Evolutionary conservation across 2,888 invertebrate genomes (phyloP), one percentile per base, ranked within the genome.

Genomic region (Agriopis leucophaearia): DNA sequence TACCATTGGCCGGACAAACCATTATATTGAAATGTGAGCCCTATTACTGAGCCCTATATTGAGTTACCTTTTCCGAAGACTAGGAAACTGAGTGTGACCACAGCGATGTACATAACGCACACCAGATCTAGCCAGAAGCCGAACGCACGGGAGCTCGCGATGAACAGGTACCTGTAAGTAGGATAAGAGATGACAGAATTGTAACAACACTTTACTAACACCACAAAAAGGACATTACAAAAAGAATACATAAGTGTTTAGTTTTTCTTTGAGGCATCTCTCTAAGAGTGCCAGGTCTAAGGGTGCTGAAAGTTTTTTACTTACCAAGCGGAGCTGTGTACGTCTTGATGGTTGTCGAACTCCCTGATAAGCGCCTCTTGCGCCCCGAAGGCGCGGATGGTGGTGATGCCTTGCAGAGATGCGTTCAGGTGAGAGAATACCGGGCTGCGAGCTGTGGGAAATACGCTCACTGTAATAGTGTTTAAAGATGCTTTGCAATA

Each of bases 371-470:
- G 95, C 27, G 96, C 95, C 62, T 96, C 95, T 83, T 98, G 97
- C 0, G 97, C 97, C 8, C 96, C 95, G 84, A 97, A 98, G 0
- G 99, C 97, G 63, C 99, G 95, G 56, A 99, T 98, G 0, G 99
- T 99, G 0, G 98, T 96, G 70, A 99, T 94, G 0, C 99, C 99
- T 85, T 97, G 97, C 7, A 99, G 93, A 0, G 98, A 96, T 36
- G 98, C 97, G 82, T 96, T 97, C 79, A 99, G 92, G 84, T 99
- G 99, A 2, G 97, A 97, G 91, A 99, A 99, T n/a, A 99, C 97
- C 0, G 99, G 99, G 79, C 98, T 98, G 69, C 98, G 96, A 72
- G 98, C 98, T 98, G 91, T 51, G 52, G 83, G 56, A 63, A 27
- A 64, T 8, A 10, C 8, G n/a, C 15, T 60, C 48, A 74, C 67